Conservation (phyloP, 1,140 invertebrate genomes). For the Sarcophaga peregrina region DNA sequence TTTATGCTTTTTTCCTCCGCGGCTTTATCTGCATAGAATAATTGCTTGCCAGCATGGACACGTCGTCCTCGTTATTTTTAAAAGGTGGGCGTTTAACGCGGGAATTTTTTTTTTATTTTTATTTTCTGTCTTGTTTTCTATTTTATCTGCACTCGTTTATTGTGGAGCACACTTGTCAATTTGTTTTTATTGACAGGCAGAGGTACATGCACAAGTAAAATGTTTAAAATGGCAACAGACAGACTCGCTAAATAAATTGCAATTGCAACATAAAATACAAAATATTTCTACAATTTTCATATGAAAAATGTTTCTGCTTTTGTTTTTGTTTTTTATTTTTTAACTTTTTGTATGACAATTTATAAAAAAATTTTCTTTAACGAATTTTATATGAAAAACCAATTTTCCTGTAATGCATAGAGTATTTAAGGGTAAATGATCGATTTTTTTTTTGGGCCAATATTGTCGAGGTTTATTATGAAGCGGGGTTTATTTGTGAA, state of each 20-base stretch:
- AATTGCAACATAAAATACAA: no score
- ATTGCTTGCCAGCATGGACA: neutral
- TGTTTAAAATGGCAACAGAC: neutral
- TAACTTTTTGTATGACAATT: neutral
- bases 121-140: neutral
- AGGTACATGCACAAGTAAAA: neutral
- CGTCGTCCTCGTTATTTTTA: neutral
- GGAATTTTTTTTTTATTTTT: neutral
- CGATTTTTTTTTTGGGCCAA: no score
- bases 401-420: no score
- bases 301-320: neutral
- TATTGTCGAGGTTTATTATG: no score
- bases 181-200: slow-evolving; percentile 2
- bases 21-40: neutral
- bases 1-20: neutral
- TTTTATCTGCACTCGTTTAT: no score
- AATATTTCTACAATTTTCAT: neutral
- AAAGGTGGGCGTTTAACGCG: neutral
- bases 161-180: neutral
- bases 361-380: neutral
- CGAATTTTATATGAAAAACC: no score
- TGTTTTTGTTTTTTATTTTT: neutral
- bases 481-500: no score
- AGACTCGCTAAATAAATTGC: no score
- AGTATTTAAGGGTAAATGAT: no score